Percentiles rank a stretch among this genome's conserved stretches.
These are phyloP conservation scores for Catostomus latipinnis DNA, from an alignment of 2,797 vertebrate species.

Conservation along the genomic window DNA sequence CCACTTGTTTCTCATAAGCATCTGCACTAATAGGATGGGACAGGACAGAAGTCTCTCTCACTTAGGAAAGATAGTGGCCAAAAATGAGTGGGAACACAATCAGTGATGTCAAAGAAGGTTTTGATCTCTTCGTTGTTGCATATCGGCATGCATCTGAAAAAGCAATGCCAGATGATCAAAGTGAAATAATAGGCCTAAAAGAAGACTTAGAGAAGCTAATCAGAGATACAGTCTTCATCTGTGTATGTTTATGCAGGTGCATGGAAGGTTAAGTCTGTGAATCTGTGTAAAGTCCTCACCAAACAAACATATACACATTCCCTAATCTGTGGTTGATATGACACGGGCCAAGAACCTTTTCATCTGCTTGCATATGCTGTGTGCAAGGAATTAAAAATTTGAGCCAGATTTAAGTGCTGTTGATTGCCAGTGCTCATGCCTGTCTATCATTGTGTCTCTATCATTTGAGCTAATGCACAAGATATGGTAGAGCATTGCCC, in stretches of 20 bases:
- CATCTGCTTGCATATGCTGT: conserved; percentile 4
- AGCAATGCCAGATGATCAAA: no score
- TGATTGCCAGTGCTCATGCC: conserved; percentile 2
- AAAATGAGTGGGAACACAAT: no score
- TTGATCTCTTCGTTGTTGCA: no score
- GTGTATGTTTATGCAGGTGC: conserved; percentile 21
- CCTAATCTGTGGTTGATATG: conserved; percentile 39
- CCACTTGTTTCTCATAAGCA: no score
- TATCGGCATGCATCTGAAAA: no score
- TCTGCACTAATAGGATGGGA: no score
- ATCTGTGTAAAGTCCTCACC: not conserved
- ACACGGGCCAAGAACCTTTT: conserved; percentile 17
- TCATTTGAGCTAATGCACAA: not conserved
- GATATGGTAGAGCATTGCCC: not conserved
- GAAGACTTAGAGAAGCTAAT: not conserved
- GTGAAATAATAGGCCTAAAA: no score
- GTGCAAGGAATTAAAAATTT: not conserved
- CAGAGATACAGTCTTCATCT: conserved; percentile 16
- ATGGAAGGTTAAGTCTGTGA: not conserved
- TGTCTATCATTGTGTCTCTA: conserved; percentile 11
- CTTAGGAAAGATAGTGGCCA: no score
- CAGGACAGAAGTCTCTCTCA: no score
- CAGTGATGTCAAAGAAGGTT: no score
- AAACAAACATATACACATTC: not conserved
- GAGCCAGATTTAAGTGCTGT: not conserved